Conservation (phyloP, 2,888 invertebrate species). For the Drosophila conformis region DNA sequence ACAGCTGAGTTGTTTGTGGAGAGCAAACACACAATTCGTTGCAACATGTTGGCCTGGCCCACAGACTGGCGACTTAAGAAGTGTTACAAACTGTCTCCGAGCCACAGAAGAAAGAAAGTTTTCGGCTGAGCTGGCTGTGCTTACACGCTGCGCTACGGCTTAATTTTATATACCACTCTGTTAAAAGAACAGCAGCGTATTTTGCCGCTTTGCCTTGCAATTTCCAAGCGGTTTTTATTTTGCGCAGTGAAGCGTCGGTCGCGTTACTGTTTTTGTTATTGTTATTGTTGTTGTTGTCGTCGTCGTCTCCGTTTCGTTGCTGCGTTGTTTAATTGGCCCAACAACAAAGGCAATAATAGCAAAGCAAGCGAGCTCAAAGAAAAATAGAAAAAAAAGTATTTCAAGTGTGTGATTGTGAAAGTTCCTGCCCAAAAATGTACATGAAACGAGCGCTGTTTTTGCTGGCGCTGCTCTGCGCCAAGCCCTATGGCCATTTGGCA, state of each 20-base stretch:
- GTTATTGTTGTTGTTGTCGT: conserved; percentile 20
- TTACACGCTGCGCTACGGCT: conserved; percentile 24
- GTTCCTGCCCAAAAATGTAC: conserved; percentile 80
- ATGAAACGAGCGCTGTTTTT: conserved; percentile 75
- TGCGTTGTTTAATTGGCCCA: conserved; percentile 73
- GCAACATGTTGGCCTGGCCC: conserved; percentile 49
- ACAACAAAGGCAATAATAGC: conserved; percentile 40
- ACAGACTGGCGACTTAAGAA: conserved; percentile 79
- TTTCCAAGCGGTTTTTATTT: conserved; percentile 40
- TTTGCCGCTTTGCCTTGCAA: conserved; percentile 44
- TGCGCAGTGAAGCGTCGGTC: conserved; percentile 71
- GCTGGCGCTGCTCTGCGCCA: conserved; percentile 77
- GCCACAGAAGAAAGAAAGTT: conserved; percentile 84
- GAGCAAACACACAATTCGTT: conserved; percentile 13
- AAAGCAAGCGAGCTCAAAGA: conserved; percentile 6
- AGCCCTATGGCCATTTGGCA: conserved; percentile 76
- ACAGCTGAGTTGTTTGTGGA: conserved; percentile 26
- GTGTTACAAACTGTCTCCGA: conserved; percentile 75
- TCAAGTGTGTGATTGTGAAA: conserved; percentile 82
- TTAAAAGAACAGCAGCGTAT: conserved; percentile 34
- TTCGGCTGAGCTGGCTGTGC: conserved; percentile 81
- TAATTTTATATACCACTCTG: neutral
- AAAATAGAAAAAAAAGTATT: conserved; percentile 49
- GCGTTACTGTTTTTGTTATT: conserved; percentile 16
- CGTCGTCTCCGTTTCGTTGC: conserved; percentile 23